Conservation (phyloP, 2,888 invertebrate species). For the Hoplodrina blanda region DNA sequence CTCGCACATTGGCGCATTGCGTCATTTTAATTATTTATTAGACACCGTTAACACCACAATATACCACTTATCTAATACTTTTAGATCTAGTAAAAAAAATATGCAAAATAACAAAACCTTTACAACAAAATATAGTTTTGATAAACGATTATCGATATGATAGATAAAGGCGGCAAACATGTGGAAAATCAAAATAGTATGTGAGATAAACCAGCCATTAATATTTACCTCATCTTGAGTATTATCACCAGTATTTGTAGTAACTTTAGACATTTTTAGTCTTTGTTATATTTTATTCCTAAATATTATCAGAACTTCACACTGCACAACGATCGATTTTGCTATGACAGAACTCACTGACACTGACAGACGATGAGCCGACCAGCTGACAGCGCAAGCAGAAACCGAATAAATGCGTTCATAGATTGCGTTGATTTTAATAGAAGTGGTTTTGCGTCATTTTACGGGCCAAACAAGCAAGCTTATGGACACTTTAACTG, state of each 20-base stretch:
- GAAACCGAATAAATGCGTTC: conserved; percentile 46
- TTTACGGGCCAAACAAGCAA: background rate
- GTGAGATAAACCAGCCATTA: conserved; percentile 50
- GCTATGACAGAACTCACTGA: conserved; percentile 50
- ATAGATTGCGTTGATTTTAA: conserved; percentile 10
- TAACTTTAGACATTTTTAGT: conserved; percentile 78
- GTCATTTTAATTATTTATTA: conserved; percentile 63
- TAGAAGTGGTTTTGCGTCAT: conserved; percentile 15
- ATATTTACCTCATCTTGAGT: conserved; percentile 93
- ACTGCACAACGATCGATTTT: conserved; percentile 58
- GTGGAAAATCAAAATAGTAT: conserved; percentile 24
- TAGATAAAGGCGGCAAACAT: conserved; percentile 61
- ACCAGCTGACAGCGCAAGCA: conserved; percentile 51
- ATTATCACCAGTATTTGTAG: conserved; percentile 86
- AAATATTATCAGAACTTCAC: conserved; percentile 32
- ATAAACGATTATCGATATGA: conserved; percentile 5
- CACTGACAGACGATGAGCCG: conserved; percentile 52
- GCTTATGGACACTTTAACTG: no score
- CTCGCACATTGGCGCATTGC: conserved; percentile 69
- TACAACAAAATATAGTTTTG: conserved; percentile 41
- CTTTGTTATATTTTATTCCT: conserved; percentile 26
- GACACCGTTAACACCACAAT: background rate
- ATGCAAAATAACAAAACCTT: conserved; percentile 17
- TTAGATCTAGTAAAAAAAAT: background rate
- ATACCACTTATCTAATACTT: background rate